A percentile compares a stretch with the other conserved stretches of the same genome.
Evolutionary conservation across 2,797 vertebrate genomes (phyloP).

Genomic region (Sternarchorhynchus goeldii): DNA sequence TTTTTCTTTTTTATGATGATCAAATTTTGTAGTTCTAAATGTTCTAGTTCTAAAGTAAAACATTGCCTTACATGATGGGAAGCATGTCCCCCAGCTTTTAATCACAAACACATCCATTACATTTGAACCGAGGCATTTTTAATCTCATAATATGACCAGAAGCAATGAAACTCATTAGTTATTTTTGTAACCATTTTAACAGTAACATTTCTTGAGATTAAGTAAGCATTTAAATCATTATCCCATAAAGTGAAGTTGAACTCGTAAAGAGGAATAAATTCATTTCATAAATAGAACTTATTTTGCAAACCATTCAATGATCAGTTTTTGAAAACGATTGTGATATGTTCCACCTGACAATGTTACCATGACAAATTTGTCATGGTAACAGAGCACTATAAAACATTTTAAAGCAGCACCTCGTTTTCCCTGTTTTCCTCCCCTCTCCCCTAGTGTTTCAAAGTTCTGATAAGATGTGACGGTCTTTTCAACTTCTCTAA

Average conservation of each 20-base stretch:
- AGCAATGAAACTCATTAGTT: too few species aligned
- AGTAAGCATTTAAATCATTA: not conserved
- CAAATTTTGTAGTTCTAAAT: too few species aligned
- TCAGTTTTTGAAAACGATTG: slow-evolving; percentile 33
- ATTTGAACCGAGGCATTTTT: too few species aligned
- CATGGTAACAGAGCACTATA: slow-evolving; percentile 68
- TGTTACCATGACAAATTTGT: slow-evolving; percentile 54
- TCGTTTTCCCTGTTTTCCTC: slow-evolving; percentile 53
- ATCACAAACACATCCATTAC: too few species aligned
- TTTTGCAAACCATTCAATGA: slow-evolving; percentile 28
- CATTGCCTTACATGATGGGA: too few species aligned
- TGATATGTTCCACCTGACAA: slow-evolving; percentile 34
- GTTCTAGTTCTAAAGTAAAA: too few species aligned
- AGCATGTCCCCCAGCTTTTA: too few species aligned
- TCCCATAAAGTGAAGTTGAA: slow-evolving; percentile 14
- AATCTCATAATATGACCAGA: too few species aligned
- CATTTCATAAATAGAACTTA: slow-evolving; percentile 18
- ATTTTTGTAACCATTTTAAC: not conserved
- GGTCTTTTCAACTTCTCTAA: slow-evolving; percentile 74
- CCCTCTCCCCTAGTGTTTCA: slow-evolving; percentile 66
- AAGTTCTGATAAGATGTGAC: slow-evolving; percentile 78
- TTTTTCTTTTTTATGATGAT: too few species aligned
- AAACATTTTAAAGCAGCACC: slow-evolving; percentile 64
- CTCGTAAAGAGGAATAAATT: slow-evolving; percentile 4
- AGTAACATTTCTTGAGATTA: slow-evolving; percentile 44